phyloP scores from a whole-genome alignment of 2,888 invertebrate genomes.

The Chromoteleia sp. region DNA sequence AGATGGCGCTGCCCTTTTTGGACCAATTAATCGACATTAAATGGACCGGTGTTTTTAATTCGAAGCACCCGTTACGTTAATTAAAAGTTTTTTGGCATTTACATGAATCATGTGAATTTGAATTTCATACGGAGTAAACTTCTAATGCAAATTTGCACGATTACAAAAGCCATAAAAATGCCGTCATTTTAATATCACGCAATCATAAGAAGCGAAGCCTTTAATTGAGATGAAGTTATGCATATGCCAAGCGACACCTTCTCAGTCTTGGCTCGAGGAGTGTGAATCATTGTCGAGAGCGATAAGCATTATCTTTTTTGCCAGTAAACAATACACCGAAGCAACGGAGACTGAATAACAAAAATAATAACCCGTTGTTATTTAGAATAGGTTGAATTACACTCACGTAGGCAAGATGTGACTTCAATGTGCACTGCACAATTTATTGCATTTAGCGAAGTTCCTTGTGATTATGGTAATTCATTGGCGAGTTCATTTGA shows the following conservation, averaged over 20 bases:
- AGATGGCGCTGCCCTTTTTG: too few relatives aligned
- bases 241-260: constrained; percentile 81
- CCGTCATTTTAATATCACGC: constrained; percentile 3
- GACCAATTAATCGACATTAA: too few relatives aligned
- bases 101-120: too few relatives aligned
- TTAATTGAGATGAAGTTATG: constrained; percentile 59
- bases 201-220: constrained; percentile 26
- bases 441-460: constrained; percentile 49
- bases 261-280: constrained; percentile 73
- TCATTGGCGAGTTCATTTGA: constrained; percentile 42
- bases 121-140: too few relatives aligned
- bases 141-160: too few relatives aligned
- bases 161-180: too few relatives aligned
- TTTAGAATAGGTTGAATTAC: constrained; percentile 60
- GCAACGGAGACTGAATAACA: constrained; percentile 48
- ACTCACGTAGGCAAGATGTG: constrained; percentile 58
- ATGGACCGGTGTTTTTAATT: too few relatives aligned
- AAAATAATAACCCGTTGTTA: constrained; percentile 65
- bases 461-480: constrained; percentile 49
- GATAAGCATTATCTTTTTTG: constrained; percentile 74
- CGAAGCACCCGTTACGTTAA: too few relatives aligned
- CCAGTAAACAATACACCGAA: constrained; percentile 69
- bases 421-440: constrained; percentile 46
- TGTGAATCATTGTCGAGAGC: constrained; percentile 78
- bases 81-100: too few relatives aligned